Conservation (phyloP, 1,140 invertebrate species). For the Drosophila jambulina region DNA sequence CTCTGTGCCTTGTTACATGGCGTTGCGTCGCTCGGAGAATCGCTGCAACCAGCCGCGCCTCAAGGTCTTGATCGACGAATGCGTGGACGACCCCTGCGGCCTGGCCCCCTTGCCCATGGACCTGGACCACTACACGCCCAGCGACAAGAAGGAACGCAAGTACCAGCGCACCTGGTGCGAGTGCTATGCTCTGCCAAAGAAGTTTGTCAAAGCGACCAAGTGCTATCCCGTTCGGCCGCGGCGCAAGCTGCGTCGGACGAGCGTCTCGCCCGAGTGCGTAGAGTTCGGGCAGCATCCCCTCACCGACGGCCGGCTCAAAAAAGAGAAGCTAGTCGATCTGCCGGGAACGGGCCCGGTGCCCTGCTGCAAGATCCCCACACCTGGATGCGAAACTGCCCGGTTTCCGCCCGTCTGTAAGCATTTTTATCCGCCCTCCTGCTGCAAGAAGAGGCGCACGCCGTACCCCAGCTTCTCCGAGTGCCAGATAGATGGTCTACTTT, state of each 20-base stretch:
- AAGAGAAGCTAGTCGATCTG: conserved; percentile 13
- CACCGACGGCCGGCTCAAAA: not conserved
- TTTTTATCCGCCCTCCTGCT: conserved; percentile 2
- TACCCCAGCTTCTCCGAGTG: conserved; percentile 60
- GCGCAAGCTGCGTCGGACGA: not conserved
- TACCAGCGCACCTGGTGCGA: conserved; percentile 52
- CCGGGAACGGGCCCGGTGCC: not conserved
- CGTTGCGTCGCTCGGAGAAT: conserved; percentile 9
- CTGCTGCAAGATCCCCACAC: conserved; percentile 29
- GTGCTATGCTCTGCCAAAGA: not conserved
- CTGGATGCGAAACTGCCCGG: not conserved
- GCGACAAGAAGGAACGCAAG: conserved; percentile 19
- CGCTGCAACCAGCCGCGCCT: not conserved
- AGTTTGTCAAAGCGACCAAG: not conserved
- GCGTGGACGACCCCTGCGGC: conserved; percentile 17
- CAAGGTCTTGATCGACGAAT: not conserved
- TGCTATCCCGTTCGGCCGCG: conserved; percentile 14
- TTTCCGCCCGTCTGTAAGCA: not conserved
- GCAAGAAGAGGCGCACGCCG: conserved; percentile 32
- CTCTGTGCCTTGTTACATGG: not conserved
- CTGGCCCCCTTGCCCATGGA: not conserved
- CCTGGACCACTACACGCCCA: conserved; percentile 30
- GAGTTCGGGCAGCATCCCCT: not conserved
- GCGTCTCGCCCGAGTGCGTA: not conserved
- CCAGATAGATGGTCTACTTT: conserved; percentile 3